phyloP scores from a whole-genome alignment of 2,797 vertebrate genomes.

The Harpagifer antarcticus region DNA sequence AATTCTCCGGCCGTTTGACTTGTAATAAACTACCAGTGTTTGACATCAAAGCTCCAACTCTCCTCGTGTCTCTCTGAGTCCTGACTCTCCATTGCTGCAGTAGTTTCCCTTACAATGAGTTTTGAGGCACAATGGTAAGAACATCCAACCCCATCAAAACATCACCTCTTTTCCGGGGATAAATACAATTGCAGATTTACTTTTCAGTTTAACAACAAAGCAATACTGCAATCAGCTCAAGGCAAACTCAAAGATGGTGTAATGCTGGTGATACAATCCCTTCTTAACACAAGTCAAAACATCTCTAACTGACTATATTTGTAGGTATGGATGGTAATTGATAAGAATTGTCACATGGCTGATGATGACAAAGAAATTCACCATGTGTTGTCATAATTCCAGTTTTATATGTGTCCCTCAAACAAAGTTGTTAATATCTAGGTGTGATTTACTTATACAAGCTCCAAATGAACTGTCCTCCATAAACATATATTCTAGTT shows the following conservation, averaged over 20 bases:
- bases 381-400: neutral
- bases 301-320: neutral
- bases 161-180: slow-evolving; percentile 17
- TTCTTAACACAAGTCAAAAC: slow-evolving; percentile 1
- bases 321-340: neutral
- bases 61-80: too few relatives aligned
- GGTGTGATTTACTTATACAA: neutral
- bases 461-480: neutral
- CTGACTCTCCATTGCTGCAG: too few relatives aligned
- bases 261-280: neutral
- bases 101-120: too few relatives aligned
- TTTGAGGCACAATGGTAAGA: neutral
- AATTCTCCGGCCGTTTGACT: too few relatives aligned
- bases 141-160: slow-evolving; percentile 25
- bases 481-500: neutral
- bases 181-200: slow-evolving; percentile 11
- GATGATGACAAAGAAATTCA: neutral
- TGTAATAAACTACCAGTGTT: too few relatives aligned
- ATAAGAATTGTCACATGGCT: neutral
- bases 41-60: too few relatives aligned
- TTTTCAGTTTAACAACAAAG: slow-evolving; percentile 10
- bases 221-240: slow-evolving; percentile 13
- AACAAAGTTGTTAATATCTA: neutral
- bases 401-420: neutral
- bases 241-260: neutral